Evolutionary conservation across 2,797 vertebrate genomes (phyloP), one percentile per base, ranked within the genome.

Genomic region (Leontopithecus rosalia): DNA sequence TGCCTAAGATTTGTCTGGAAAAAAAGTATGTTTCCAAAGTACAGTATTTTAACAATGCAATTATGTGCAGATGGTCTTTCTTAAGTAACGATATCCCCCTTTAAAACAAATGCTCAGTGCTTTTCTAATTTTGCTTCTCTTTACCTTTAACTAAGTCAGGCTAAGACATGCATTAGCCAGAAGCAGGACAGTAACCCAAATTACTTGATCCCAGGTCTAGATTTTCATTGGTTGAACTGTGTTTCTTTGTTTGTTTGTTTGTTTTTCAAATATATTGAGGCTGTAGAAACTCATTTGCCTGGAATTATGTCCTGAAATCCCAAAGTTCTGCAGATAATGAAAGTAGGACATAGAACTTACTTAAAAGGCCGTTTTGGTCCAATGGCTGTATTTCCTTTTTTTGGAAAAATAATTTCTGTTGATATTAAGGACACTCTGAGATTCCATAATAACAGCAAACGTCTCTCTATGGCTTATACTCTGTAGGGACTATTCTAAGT

Each of bases 1-100:
- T 50, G 20, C 80, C 92, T 81, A 89, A 95, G 81, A 88, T 81
- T 96, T 80, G 33, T 90, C 36, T 36, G 33, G 41, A 36, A 58
- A 58, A 43, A 43, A 89, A 94, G 13, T 70, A 85, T 80, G 33
- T 91, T 95, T 96, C 20, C 39, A 72, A 90, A 91, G 83, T 70
- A 70, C 43, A 94, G 12, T 43, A 33, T 95, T 96, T 95, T 88
- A 97, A 95, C 72, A 91, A 95, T 33, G 48, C 33, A 77, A 43
- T 90, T 89, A 89, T 58, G 9, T 58, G 9, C 43, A 58, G 43
- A 10, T 84, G 72, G n/a, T 64, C 41, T 93, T 95, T 93, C 52
- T 94, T 95, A 90, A 86, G 39, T 84, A 95, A 94, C 39, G 89
- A 85, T 64, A 19, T 20, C 33, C 41, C 57, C 19, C 52, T 75